Percentiles rank a stretch among this genome's conserved stretches.
These are phyloP conservation scores for Pemphredon lugubris DNA, from an alignment of 2,888 invertebrate species.

Conservation along the genomic window DNA sequence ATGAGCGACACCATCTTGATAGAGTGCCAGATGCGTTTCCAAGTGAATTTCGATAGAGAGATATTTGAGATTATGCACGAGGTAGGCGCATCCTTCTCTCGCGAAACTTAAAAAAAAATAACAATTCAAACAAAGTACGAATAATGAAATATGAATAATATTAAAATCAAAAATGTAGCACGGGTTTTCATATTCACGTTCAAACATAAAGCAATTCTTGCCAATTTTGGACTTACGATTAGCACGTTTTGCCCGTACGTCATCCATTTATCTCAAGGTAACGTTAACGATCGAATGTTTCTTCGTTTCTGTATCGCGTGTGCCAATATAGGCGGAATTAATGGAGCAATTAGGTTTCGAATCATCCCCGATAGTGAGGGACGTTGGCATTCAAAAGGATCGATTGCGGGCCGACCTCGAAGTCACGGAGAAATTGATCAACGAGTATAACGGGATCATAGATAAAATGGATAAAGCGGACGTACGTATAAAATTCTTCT, in stretches of 20 bases:
- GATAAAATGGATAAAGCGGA: slow-evolving; percentile 87
- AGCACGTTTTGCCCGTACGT: too few species aligned
- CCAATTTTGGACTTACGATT: too few species aligned
- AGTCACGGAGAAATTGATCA: slow-evolving; percentile 84
- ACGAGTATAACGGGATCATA: slow-evolving; percentile 86
- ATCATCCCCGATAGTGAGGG: slow-evolving; percentile 82
- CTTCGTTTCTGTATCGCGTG: too few species aligned
- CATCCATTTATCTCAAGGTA: too few species aligned
- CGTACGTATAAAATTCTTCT: slow-evolving; percentile 79
- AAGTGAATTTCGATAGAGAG: slow-evolving; percentile 85
- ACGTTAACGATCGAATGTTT: too few species aligned
- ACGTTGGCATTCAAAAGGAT: slow-evolving; percentile 85
- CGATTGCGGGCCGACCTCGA: slow-evolving; percentile 86
- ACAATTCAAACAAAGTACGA: too few species aligned
- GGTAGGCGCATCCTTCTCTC: slow-evolving; percentile 59
- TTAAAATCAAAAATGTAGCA: too few species aligned
- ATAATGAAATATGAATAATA: too few species aligned
- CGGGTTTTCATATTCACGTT: too few species aligned
- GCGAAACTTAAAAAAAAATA: not conserved
- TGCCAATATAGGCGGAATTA: slow-evolving; percentile 83
- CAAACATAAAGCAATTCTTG: too few species aligned
- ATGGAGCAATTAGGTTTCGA: slow-evolving; percentile 87
- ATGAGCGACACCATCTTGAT: slow-evolving; percentile 86
- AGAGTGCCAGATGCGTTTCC: slow-evolving; percentile 86
- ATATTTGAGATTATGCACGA: slow-evolving; percentile 88